Percentiles rank a stretch among this genome's conserved stretches.
phyloP scores from a whole-genome alignment of 2,888 invertebrate genomes.

The Ashinkailepas kermadecensis region DNA sequence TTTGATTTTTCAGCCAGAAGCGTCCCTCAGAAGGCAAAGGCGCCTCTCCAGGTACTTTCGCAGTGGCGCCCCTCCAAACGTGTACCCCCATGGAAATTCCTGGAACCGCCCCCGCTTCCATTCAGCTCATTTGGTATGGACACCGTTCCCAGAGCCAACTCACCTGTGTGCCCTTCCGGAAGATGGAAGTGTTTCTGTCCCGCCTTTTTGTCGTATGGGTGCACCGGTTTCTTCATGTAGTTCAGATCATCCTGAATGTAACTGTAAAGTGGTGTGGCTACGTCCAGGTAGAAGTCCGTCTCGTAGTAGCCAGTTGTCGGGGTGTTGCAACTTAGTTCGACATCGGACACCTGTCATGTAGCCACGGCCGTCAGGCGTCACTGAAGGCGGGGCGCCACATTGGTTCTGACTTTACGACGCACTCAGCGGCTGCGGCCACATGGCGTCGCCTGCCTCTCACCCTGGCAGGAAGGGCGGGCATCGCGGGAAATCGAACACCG shows the following conservation, averaged over 20 bases:
- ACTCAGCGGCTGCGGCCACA: too few species aligned
- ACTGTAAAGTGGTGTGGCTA: slow-evolving; percentile 4
- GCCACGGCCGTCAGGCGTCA: neutral
- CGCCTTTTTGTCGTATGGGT: slow-evolving; percentile 1
- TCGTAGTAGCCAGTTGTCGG: slow-evolving; percentile 6
- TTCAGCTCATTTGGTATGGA: too few species aligned
- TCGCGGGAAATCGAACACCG: neutral
- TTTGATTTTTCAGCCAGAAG: too few species aligned
- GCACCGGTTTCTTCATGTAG: slow-evolving; percentile 11
- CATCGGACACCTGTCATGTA: neutral
- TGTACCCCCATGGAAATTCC: too few species aligned
- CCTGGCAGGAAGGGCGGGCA: too few species aligned
- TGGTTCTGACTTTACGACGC: neutral
- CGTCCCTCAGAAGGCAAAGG: too few species aligned
- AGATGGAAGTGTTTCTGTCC: neutral
- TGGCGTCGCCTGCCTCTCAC: too few species aligned
- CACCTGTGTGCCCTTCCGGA: neutral
- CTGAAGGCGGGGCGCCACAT: neutral
- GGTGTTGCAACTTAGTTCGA: neutral
- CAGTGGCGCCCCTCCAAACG: neutral
- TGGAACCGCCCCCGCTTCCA: too few species aligned
- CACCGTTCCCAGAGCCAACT: too few species aligned
- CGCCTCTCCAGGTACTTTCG: neutral
- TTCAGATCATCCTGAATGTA: neutral
- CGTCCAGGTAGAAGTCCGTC: slow-evolving; percentile 3